Evolutionary conservation across 2,113 vertebrate species (phyloP), one percentile per base, ranked within the genome.

Genomic region (Chascanopsetta lugubris): DNA sequence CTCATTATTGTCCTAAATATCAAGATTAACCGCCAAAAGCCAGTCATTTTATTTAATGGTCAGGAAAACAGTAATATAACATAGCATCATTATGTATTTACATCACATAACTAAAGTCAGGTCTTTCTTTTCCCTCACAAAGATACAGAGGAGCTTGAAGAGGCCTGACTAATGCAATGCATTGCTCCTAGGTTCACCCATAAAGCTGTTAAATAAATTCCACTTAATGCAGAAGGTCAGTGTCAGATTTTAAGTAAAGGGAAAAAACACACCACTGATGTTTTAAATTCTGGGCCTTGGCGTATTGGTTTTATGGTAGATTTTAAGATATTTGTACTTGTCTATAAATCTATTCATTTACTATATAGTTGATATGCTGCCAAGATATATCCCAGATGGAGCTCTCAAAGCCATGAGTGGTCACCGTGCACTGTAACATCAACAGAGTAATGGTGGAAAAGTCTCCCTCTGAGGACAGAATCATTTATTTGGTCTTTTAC

Each of bases 321-420:
- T 62, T 65, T 69, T 66, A 66, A 46, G 43, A 24, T 47, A 24
- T 26, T 43, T 21, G 1, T 53, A 12, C 51, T 36, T 64, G 20
- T 72, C 29, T 58, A 53, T 80, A 58, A 67, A 72, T 78, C 36
- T 66, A 13, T 61, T 69, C 34, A 72, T 46, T 30, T 49, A 64
- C 55, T 64, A 7, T 32, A 34, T 18, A 60, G 26, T 50, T 69
- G 67, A 72, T 64, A 15, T 50, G 17, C 15, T 61, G 73, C 77
- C 77, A 65, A 57, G 29, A 38, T 29, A 22, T 49, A 34, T 21
- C 20, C 15, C 20, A 47, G 49, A 11, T 26, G 25, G 29, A 50
- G 10, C 49, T 59, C 27, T 66, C 15, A 72, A 6, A 62, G 18
- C 32, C 29, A 34, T n/a, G 20, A 5, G 12, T 6, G 34, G 43